Conservation (phyloP, 1,140 invertebrate species). For the Drosophila yakuba region DNA sequence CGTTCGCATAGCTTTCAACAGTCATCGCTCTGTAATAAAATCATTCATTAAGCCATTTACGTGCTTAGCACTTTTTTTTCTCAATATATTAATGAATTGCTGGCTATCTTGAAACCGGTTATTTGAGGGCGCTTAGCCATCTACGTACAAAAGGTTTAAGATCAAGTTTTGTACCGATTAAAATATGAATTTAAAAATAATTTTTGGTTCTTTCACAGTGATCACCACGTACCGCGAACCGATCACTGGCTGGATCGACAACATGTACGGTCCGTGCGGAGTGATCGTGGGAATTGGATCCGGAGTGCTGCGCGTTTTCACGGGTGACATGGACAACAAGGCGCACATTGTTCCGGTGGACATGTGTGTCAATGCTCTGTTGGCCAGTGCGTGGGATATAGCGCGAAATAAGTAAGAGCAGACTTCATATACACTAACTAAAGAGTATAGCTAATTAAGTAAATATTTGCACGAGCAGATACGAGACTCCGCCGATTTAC, state of each 20-base stretch:
- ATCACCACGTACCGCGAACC: constrained; percentile 93
- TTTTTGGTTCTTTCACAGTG: constrained; percentile 86
- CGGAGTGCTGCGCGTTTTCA: constrained; percentile 90
- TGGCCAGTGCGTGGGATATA: constrained; percentile 91
- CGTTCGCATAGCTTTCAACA: neutral
- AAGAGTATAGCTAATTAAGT: no score
- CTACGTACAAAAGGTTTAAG: neutral
- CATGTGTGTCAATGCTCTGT: constrained; percentile 91
- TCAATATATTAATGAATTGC: neutral
- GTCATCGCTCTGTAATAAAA: constrained; percentile 6
- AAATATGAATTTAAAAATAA: neutral
- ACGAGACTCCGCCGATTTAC: constrained; percentile 87
- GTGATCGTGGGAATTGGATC: constrained; percentile 90
- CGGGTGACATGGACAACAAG: constrained; percentile 86
- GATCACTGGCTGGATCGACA: constrained; percentile 93
- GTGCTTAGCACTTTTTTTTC: neutral
- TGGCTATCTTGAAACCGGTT: neutral
- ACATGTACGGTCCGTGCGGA: constrained; percentile 95
- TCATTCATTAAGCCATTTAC: neutral
- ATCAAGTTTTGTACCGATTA: neutral
- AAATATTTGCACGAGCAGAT: constrained; percentile 26
- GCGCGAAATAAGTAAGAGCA: constrained; percentile 81
- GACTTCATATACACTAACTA: no score
- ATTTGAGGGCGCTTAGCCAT: neutral
- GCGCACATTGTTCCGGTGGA: constrained; percentile 95